Conservation (phyloP, 2,797 vertebrate genomes). For the Sebastes taczanowskii region DNA sequence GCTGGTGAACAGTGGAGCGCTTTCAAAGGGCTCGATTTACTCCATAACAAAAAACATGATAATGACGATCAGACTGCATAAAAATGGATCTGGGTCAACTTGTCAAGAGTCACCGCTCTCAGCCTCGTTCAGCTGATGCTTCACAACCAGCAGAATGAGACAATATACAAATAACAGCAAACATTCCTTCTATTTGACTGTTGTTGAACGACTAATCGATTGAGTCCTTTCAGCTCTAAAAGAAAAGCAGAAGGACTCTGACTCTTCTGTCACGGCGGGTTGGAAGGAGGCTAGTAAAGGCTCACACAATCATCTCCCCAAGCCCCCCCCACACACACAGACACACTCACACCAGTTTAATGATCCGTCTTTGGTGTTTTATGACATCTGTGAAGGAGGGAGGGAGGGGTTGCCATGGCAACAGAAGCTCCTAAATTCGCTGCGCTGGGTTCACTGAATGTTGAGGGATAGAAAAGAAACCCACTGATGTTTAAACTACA, state of each 20-base stretch:
- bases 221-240: background rate
- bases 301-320: background rate
- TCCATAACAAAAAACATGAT: constrained; percentile 41
- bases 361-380: constrained; percentile 46
- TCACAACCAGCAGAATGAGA: background rate
- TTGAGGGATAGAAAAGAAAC: background rate
- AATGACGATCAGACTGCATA: constrained; percentile 66
- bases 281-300: background rate
- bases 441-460: background rate
- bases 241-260: background rate
- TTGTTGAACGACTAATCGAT: background rate
- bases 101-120: background rate
- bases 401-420: constrained; percentile 66
- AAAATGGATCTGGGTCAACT: background rate
- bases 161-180: background rate
- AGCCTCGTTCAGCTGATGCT: background rate
- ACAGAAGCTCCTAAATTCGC: constrained; percentile 57
- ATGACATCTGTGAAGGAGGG: constrained; percentile 40
- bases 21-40: constrained; percentile 49
- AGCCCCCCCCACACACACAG: background rate
- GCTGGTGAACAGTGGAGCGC: constrained; percentile 23
- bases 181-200: background rate
- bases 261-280: background rate
- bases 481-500: background rate
- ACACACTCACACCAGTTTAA: constrained; percentile 26